Percentiles rank a stretch among this genome's conserved stretches.
Conservation (phyloP, 2,113 vertebrate genomes). For the Bos taurus region DNA sequence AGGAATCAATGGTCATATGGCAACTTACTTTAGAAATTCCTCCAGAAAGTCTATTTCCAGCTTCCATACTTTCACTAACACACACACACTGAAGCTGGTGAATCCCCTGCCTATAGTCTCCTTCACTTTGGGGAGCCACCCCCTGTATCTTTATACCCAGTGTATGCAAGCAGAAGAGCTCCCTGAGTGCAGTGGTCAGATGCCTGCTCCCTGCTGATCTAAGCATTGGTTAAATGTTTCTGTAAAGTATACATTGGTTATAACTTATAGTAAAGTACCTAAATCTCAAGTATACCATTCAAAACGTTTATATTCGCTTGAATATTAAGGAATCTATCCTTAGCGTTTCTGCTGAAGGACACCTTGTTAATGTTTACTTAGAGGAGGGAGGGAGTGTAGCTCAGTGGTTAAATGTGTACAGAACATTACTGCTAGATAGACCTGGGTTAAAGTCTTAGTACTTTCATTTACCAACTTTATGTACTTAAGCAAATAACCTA, state of each 20-base stretch:
- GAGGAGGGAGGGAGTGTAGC: not conserved
- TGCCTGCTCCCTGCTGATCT: not conserved
- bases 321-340: not conserved
- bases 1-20: not conserved
- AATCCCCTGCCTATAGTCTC: not conserved
- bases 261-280: not conserved
- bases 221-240: constrained; percentile 30
- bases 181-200: not conserved
- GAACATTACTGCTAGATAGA: not conserved
- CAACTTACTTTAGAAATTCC: not conserved
- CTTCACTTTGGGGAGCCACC: not conserved
- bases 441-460: not conserved
- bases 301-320: not conserved
- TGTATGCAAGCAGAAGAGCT: not conserved
- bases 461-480: not conserved
- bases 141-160: not conserved
- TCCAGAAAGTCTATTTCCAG: not conserved
- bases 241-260: not conserved
- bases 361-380: not conserved
- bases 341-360: not conserved
- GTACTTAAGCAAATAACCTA: not conserved
- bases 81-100: not conserved
- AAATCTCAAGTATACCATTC: not conserved
- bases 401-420: not conserved
- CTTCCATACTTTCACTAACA: not conserved